Conservation (phyloP, 53 echinoderm and acorn worm species). For the Zoroaster sp. region DNA sequence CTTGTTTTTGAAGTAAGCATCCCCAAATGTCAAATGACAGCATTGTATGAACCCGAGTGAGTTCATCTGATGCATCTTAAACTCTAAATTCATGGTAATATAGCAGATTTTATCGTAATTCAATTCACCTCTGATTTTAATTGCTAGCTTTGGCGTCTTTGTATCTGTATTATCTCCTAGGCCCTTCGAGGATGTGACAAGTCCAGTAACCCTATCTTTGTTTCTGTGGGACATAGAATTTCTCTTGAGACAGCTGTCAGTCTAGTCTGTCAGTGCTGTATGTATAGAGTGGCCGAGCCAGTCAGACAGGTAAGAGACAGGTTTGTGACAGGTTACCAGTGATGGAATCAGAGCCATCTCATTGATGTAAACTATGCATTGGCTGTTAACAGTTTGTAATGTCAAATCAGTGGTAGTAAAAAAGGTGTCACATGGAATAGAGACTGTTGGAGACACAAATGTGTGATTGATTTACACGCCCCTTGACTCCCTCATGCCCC, state of each 20-base stretch:
- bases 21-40: not conserved
- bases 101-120: not conserved
- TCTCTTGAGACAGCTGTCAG: conserved; percentile 62
- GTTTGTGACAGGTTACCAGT: no score
- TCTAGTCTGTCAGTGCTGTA: conserved; percentile 69
- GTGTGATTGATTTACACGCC: no score
- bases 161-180: conserved; percentile 11
- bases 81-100: not conserved
- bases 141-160: not conserved
- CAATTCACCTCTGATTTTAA: not conserved
- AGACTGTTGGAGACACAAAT: no score
- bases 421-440: no score
- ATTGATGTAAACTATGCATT: no score
- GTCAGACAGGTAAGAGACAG: conserved; percentile 77
- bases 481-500: no score
- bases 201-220: conserved; percentile 68
- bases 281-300: conserved; percentile 80
- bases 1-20: no score
- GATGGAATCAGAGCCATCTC: no score
- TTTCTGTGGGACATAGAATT: conserved; percentile 83
- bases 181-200: conserved; percentile 58
- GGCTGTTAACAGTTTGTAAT: no score
- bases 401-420: no score
- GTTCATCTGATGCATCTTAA: not conserved
- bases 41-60: not conserved